These are phyloP conservation scores for Limanda limanda DNA, from an alignment of 2,113 vertebrate species.

Conservation along the genomic window DNA sequence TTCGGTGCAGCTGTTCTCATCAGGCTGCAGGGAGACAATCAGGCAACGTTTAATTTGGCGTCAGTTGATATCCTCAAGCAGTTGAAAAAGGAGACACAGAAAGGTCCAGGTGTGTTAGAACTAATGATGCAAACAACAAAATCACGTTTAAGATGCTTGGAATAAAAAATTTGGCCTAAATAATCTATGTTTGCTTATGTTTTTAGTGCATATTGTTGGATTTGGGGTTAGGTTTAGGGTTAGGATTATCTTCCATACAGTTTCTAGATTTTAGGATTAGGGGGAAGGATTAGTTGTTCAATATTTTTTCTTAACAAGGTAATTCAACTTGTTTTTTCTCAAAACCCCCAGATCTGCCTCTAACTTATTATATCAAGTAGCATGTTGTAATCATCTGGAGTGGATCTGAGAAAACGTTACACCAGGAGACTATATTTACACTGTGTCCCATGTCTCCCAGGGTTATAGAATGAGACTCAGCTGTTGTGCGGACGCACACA, in stretches of 20 bases:
- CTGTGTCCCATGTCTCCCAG: conserved; percentile 19
- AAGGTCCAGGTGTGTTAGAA: conserved; percentile 2
- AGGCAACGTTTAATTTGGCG: conserved; percentile 59
- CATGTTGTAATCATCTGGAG: neutral
- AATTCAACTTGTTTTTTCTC: neutral
- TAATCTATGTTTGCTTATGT: neutral
- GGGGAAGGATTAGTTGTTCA: neutral
- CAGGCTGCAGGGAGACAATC: conserved; percentile 62
- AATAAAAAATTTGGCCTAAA: neutral
- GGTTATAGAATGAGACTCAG: conserved; percentile 42
- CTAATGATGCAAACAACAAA: too few relatives aligned
- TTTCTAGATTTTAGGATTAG: too few relatives aligned
- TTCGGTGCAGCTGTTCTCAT: conserved; percentile 66
- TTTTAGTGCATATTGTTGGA: neutral
- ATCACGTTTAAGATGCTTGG: neutral
- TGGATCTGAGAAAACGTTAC: neutral
- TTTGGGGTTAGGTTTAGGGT: too few relatives aligned
- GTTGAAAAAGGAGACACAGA: conserved; percentile 21
- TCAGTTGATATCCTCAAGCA: conserved; percentile 44
- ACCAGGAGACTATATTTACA: conserved; percentile 2
- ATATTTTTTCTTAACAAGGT: neutral
- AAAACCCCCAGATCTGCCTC: too few relatives aligned
- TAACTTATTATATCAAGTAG: too few relatives aligned
- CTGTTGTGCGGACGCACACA: conserved; percentile 32
- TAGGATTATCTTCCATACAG: too few relatives aligned